phyloP scores from a whole-genome alignment of 2,888 invertebrate species.

The Toxonevra muliebris region DNA sequence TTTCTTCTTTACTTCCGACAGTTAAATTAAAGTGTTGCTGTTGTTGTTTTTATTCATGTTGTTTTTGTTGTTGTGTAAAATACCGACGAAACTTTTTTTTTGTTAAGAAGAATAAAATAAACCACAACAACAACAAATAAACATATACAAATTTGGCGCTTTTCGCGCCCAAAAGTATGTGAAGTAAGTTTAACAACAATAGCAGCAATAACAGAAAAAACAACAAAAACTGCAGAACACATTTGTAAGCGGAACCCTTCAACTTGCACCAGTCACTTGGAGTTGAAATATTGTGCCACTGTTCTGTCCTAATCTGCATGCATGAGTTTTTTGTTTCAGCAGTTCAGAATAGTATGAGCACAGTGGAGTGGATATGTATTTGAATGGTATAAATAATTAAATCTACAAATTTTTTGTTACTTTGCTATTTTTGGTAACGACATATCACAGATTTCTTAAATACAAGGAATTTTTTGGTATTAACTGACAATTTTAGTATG shows the following conservation, averaged over 20 bases:
- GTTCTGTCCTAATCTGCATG: constrained; percentile 23
- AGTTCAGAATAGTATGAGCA: background rate
- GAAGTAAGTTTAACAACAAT: constrained; percentile 3
- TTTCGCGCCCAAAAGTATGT: constrained; percentile 39
- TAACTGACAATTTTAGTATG: no score
- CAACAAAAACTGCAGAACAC: background rate
- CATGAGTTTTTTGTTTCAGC: constrained; percentile 10
- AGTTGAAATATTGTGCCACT: constrained; percentile 30
- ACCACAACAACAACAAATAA: constrained; percentile 37
- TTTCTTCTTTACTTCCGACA: constrained; percentile 54
- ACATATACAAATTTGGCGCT: constrained; percentile 25
- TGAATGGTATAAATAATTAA: no score
- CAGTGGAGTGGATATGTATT: constrained; percentile 3
- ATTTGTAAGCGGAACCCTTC: constrained; percentile 31
- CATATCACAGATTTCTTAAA: background rate
- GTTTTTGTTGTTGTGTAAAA: constrained; percentile 38
- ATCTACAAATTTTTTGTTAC: no score
- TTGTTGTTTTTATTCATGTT: constrained; percentile 34
- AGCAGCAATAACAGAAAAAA: constrained; percentile 18
- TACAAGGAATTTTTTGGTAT: background rate
- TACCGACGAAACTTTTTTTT: constrained; percentile 41
- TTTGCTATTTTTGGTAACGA: no score
- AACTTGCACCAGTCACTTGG: constrained; percentile 9
- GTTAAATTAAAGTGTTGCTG: constrained; percentile 57
- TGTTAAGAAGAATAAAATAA: constrained; percentile 10